A percentile compares a stretch with the other conserved stretches of the same genome.
Conservation (phyloP, 2,797 vertebrate genomes). For the Pseudotriccus pelzelni region DNA sequence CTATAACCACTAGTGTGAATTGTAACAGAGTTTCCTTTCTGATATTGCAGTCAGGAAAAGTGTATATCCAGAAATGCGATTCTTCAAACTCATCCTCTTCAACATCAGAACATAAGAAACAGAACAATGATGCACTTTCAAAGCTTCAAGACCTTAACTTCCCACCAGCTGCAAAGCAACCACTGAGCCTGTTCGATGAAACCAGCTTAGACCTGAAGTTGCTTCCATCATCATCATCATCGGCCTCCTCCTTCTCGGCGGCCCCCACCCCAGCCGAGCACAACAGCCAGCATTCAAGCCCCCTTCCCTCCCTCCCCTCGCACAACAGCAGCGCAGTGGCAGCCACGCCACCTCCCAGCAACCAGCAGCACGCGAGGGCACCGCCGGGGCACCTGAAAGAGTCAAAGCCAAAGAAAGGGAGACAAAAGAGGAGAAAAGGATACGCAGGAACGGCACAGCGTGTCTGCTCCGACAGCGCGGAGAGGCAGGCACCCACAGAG, state of each 20-base stretch:
- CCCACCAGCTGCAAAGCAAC: too few species aligned
- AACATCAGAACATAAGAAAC: too few species aligned
- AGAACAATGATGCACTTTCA: too few species aligned
- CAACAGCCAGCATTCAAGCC: constrained; percentile 68
- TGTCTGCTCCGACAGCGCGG: not conserved
- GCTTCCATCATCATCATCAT: constrained; percentile 63
- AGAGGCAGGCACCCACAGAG: not conserved
- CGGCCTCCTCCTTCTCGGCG: constrained; percentile 29
- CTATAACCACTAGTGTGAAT: too few species aligned
- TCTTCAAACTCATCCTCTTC: too few species aligned
- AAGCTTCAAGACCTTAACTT: too few species aligned
- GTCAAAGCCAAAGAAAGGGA: constrained; percentile 48
- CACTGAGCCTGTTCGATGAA: too few species aligned
- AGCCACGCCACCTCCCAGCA: constrained; percentile 69
- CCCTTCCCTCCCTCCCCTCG: constrained; percentile 62
- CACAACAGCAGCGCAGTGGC: constrained; percentile 63
- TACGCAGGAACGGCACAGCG: not conserved
- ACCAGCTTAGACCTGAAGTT: too few species aligned
- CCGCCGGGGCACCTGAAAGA: constrained; percentile 48
- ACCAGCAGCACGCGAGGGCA: constrained; percentile 67
- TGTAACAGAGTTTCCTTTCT: too few species aligned
- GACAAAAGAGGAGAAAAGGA: constrained; percentile 42
- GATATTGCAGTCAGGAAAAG: too few species aligned
- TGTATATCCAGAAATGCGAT: too few species aligned
- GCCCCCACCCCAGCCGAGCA: constrained; percentile 38